Conservation (phyloP, 2,797 vertebrate species). For the Bradypodion ventrale region DNA sequence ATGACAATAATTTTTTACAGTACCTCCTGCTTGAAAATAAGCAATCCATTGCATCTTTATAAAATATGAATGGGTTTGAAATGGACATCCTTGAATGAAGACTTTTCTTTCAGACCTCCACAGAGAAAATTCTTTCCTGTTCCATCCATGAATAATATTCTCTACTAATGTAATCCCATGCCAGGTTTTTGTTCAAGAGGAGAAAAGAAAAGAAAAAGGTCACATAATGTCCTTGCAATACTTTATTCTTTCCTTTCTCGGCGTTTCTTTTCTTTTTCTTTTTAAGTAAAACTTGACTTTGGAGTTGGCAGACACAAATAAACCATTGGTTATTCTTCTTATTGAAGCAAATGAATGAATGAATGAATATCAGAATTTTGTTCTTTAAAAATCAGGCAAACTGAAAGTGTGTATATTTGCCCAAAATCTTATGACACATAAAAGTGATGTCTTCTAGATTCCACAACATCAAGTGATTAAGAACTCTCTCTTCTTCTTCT, state of each 20-base stretch:
- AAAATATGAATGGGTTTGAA: slow-evolving; percentile 71
- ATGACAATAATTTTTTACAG: slow-evolving; percentile 67
- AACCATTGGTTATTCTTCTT: slow-evolving; percentile 26
- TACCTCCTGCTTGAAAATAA: slow-evolving; percentile 64
- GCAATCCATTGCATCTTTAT: slow-evolving; percentile 60
- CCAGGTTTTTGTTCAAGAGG: slow-evolving; percentile 47
- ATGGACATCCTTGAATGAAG: slow-evolving; percentile 62
- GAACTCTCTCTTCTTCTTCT: too few species aligned
- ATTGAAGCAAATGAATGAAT: too few species aligned
- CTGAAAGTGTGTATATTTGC: too few species aligned
- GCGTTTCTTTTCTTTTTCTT: neutral
- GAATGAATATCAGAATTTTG: slow-evolving; percentile 11
- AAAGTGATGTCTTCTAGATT: neutral
- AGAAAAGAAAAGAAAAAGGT: slow-evolving; percentile 29
- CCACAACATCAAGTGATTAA: neutral
- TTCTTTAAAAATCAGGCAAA: slow-evolving; percentile 8
- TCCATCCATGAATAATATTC: slow-evolving; percentile 60
- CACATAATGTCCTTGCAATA: slow-evolving; percentile 19
- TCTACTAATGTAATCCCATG: slow-evolving; percentile 58
- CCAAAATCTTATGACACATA: neutral
- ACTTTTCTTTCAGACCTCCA: slow-evolving; percentile 56
- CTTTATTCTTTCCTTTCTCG: slow-evolving; percentile 1
- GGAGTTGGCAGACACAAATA: slow-evolving; percentile 29
- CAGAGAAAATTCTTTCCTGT: slow-evolving; percentile 53
- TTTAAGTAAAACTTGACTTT: slow-evolving; percentile 14